These are phyloP conservation scores for Hemaris fuciformis DNA, from an alignment of 2,888 invertebrate genomes.

Conservation along the genomic window DNA sequence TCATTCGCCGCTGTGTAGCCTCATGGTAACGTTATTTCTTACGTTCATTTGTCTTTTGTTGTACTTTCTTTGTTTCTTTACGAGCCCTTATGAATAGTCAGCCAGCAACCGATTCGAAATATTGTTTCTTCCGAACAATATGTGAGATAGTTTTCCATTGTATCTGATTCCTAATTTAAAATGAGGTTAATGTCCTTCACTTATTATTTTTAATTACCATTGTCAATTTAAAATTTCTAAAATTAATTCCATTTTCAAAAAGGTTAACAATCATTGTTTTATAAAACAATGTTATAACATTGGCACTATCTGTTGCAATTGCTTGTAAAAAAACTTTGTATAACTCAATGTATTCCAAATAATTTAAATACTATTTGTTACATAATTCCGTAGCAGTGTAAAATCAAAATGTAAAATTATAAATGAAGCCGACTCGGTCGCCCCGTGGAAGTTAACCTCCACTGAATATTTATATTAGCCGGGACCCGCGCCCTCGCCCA, in stretches of 20 bases:
- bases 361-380: background rate
- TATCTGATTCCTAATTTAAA: background rate
- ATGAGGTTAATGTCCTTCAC: background rate
- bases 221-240: too few species aligned
- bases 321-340: too few species aligned
- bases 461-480: constrained; percentile 63
- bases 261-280: too few species aligned
- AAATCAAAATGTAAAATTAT: background rate
- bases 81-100: background rate
- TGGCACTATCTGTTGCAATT: too few species aligned
- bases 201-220: too few species aligned
- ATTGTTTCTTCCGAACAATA: background rate
- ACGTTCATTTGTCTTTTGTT: background rate
- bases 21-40: background rate
- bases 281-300: too few species aligned
- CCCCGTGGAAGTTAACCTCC: constrained; percentile 44
- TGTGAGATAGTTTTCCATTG: background rate
- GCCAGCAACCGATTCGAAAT: background rate
- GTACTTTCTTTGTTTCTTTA: background rate
- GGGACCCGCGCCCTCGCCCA: constrained; percentile 34
- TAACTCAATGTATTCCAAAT: background rate
- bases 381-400: background rate
- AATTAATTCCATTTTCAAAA: too few species aligned
- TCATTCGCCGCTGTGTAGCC: background rate
- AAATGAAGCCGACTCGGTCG: background rate